Conservation (phyloP, 2,888 invertebrate species). For the Limnephilus marmoratus region DNA sequence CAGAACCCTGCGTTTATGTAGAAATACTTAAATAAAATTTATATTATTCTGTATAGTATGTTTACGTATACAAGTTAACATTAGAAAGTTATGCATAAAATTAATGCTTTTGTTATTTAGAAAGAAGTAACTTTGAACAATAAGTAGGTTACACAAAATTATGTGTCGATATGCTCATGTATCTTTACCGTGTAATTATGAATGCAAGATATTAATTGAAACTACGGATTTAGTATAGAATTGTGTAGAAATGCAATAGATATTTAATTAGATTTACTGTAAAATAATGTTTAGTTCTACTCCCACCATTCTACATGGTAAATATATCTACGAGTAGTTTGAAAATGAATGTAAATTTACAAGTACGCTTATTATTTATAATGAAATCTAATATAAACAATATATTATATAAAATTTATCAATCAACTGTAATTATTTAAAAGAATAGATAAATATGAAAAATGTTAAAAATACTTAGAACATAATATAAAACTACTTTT, state of each 20-base stretch:
- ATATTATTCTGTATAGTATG: not conserved
- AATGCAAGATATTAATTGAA: not conserved
- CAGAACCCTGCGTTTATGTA: not conserved
- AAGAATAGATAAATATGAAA: not conserved
- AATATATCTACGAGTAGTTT: not conserved
- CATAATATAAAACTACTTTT: not conserved
- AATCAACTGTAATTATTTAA: not conserved
- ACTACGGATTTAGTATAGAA: not conserved
- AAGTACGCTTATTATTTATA: slow-evolving; percentile 45
- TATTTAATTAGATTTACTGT: not conserved
- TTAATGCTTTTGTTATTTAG: not conserved
- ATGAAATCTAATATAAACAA: not conserved
- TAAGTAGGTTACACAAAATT: not conserved
- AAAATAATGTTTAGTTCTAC: not conserved
- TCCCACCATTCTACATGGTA: not conserved
- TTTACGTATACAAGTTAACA: not conserved
- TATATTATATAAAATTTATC: not conserved
- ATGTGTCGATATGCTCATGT: not conserved
- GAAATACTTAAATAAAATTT: not conserved
- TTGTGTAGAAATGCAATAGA: not conserved
- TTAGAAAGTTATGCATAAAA: not conserved
- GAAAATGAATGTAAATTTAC: slow-evolving; percentile 36
- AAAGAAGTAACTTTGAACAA: not conserved
- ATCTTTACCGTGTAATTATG: not conserved
- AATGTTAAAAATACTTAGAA: not conserved